Conservation (phyloP, 2,797 vertebrate species). For the Cirrhinus mrigala region DNA sequence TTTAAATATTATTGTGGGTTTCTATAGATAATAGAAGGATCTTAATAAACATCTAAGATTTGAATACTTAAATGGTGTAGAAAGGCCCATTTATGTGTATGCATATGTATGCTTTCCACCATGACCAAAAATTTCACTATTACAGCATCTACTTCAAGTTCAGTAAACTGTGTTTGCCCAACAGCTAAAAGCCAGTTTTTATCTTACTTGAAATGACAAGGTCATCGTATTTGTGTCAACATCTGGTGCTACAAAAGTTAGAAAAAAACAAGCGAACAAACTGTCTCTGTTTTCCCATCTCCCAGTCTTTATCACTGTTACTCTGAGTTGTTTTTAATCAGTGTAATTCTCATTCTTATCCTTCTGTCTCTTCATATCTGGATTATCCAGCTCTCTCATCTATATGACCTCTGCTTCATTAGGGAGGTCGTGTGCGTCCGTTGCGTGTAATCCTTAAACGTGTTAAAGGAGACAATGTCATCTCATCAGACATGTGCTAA, state of each 20-base stretch:
- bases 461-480: constrained; percentile 29
- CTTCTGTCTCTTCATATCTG: constrained; percentile 30
- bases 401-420: constrained; percentile 20
- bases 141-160: background rate
- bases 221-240: constrained; percentile 1
- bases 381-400: constrained; percentile 18
- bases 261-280: background rate
- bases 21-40: no score
- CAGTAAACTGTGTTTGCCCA: background rate
- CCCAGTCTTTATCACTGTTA: background rate
- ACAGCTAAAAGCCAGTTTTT: constrained; percentile 11
- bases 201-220: background rate
- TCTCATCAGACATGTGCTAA: constrained; percentile 5
- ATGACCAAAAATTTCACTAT: background rate
- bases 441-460: constrained; percentile 31
- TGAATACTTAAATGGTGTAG: no score
- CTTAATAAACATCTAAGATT: no score
- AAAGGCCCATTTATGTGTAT: no score
- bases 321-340: constrained; percentile 15
- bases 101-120: no score
- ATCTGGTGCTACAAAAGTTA: constrained; percentile 4
- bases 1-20: no score
- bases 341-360: constrained; percentile 26
- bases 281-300: background rate
- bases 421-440: background rate